These are phyloP conservation scores for Enteromius radiatus DNA, from an alignment of 2,797 vertebrate genomes.

Conservation along the genomic window DNA sequence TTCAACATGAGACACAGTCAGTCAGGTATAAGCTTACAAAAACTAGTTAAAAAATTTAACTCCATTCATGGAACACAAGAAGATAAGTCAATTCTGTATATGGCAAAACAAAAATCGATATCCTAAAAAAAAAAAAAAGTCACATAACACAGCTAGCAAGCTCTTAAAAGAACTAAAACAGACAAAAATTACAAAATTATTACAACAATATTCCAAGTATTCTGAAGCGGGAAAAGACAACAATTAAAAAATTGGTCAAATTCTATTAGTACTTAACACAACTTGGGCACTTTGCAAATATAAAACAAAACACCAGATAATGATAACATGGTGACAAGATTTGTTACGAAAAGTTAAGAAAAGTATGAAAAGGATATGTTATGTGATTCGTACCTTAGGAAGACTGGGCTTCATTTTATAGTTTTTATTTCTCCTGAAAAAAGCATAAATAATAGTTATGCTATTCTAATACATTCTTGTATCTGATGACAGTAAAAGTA, in stretches of 20 bases:
- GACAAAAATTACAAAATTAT: background rate
- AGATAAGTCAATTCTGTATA: background rate
- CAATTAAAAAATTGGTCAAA: background rate
- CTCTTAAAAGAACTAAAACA: background rate
- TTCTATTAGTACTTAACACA: background rate
- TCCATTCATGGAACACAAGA: no score
- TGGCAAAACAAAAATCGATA: background rate
- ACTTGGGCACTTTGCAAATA: background rate
- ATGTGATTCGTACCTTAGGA: slow-evolving; percentile 86
- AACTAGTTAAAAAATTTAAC: background rate
- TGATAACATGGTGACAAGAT: background rate
- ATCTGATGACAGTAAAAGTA: background rate
- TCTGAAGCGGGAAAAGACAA: background rate
- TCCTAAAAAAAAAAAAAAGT: background rate
- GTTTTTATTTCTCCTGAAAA: slow-evolving; percentile 91
- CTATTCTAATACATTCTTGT: background rate
- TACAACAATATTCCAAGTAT: background rate
- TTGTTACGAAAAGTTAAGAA: background rate
- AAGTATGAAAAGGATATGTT: background rate
- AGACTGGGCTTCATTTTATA: slow-evolving; percentile 89
- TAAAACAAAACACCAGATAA: background rate
- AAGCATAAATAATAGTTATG: slow-evolving; percentile 5
- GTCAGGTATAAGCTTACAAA: background rate
- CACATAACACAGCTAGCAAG: background rate
- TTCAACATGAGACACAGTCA: background rate